Base-by-base conservation (phyloP, 2,888 invertebrate genomes). In the Latheticus oryzae region DNA sequence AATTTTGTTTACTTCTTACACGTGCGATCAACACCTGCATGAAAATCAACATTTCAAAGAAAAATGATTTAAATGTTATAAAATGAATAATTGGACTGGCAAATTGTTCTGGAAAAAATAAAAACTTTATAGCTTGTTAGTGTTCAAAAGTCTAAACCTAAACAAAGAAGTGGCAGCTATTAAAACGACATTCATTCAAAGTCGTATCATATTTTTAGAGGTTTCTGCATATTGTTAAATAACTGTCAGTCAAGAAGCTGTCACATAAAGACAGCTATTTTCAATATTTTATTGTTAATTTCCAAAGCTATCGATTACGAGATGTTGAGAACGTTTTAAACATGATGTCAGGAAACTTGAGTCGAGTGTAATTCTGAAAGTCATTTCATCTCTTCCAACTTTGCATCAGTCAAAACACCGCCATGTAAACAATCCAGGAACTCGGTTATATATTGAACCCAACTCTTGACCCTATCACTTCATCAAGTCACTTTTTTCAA, bases 401-500 rank as follows among this genome's bases (percentile, higher is more conserved):
- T 66, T 58, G 67, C 63, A 61, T 63, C 62, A 60, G 60, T 65
- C 64, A 59, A 67, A 65, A 68, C 60, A 63, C 68, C 68, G 68
- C 66, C 67, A 32, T 61, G 67, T 66, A 69, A 69, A 69, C 70
- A 69, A 69, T 66, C 62, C 65, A 62, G 65, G 63, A 65, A 65
- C 62, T 68, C 57, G 60, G 57, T 57, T 62, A 61, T 56, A 65
- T 63, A 59, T 28, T 63, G 65, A 66, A 66, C 67, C 68, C 68
- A 70, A 65, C 70, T 70, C 73, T 73, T 73, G 73, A 73, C 73
- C 72, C 72, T 64, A 64, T 73, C 73, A 73, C 72, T 73, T 72
- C 73, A 73, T 73, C 73, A 73, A 72, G 60, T 66, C 68, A 55
- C 66, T 63, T 64, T 55, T 60, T 51, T 50, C 53, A 53, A 28